phyloP scores from a whole-genome alignment of 2,888 invertebrate species.

The Rhorus exstirpatorius region DNA sequence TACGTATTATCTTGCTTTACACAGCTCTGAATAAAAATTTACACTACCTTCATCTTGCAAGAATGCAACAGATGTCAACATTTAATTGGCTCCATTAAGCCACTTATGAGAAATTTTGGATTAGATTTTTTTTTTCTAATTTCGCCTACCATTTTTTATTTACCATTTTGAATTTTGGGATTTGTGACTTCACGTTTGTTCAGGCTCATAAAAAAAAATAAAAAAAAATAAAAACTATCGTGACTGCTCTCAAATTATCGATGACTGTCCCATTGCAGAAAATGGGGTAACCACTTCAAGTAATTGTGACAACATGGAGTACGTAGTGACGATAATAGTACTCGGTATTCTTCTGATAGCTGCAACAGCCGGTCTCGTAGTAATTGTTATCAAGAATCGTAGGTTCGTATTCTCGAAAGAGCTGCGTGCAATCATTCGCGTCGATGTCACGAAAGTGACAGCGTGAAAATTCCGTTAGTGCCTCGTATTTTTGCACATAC shows the following conservation, averaged over 20 bases:
- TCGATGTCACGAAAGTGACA: not conserved
- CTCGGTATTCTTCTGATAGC: slow-evolving; percentile 47
- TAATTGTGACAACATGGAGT: slow-evolving; percentile 7
- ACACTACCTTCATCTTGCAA: not conserved
- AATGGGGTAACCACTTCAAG: too few species aligned
- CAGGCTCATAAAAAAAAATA: too few species aligned
- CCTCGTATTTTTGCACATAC: not conserved
- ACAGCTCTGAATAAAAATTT: not conserved
- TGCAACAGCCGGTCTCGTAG: slow-evolving; percentile 39
- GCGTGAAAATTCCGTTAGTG: not conserved
- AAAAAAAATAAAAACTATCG: too few species aligned
- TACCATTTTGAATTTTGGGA: not conserved
- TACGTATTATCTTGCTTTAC: not conserved
- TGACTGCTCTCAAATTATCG: too few species aligned
- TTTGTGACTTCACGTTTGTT: too few species aligned
- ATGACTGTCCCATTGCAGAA: too few species aligned
- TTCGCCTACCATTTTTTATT: not conserved
- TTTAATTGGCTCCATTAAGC: too few species aligned
- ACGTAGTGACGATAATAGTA: slow-evolving; percentile 17
- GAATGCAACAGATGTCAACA: too few species aligned
- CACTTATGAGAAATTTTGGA: too few species aligned
- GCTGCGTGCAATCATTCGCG: not conserved
- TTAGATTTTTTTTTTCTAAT: too few species aligned
- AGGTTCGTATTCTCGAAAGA: slow-evolving; percentile 41
- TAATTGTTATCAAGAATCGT: slow-evolving; percentile 24